Evolutionary conservation across 2,113 vertebrate species (phyloP), one percentile per base, ranked within the genome.

Genomic region (Calypte anna): DNA sequence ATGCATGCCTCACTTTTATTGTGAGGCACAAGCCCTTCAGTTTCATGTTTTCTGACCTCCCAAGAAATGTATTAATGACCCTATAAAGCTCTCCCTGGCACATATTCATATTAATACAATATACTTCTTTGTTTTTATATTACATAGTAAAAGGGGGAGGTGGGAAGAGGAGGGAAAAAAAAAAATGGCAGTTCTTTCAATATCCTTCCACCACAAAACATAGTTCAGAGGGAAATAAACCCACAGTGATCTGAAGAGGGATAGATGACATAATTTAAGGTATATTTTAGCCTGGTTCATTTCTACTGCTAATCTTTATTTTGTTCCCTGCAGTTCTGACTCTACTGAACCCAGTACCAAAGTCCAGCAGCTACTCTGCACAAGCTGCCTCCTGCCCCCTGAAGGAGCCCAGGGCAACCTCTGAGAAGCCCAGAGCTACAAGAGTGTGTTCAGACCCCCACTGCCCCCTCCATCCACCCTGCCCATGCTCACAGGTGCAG

Each of bases 1-100:
- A 96, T 96, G 86, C 94, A 97, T 96, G 93, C 91, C 94, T 97
- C 96, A 97, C 92, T 95, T 96, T 96, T 97, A 97, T 96, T 94
- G 90, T 96, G 95, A 95, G 95, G 94, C 94, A 96, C 90, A 95
- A 97, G 91, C 91, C 95, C 94, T 96, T 93, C 76, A 6, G 94
- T 93, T 95, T 90, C 90, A 88, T 94, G 94, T 95, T 88, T 96
- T 95, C 78, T 97, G 95, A 97, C 94, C 96, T 96, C 95, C 94
- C 96, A 97, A 96, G 95, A 96, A 96, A 95, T 83, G 95, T 90
- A 97, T 96, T 96, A 97, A 96, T 96, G 95, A 93, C 91, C 86
- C 91, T 68, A 94, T 97, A 96, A 96, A 96, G 93, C 82, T 88
- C 88, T 73, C 82, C 25, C 91, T 96, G 95, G 95, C 94, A 91